Evolutionary conservation across 1,140 invertebrate species (phyloP).

Genomic region (Batillaria attramentaria): DNA sequence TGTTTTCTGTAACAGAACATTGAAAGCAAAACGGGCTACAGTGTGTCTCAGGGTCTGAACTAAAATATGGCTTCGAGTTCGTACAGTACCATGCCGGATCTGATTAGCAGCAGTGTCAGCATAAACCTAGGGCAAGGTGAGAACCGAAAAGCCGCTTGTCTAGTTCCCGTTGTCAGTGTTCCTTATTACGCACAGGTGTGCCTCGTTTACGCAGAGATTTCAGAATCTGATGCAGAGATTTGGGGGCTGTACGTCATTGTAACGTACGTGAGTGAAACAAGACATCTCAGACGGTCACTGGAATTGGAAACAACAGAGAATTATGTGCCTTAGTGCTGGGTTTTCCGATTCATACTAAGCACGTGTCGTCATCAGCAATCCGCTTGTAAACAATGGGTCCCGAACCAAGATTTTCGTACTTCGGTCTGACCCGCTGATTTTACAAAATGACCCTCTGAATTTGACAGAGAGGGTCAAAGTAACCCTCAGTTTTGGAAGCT

Average conservation of each 20-base stretch:
- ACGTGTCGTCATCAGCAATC: not conserved
- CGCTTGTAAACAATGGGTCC: not conserved
- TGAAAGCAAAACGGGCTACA: not conserved
- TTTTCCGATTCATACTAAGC: not conserved
- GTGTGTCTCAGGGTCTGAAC: not conserved
- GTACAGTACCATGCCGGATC: slow-evolving; percentile 54
- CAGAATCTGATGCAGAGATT: no score
- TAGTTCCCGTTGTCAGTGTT: not conserved
- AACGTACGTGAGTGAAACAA: not conserved
- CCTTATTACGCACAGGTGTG: not conserved
- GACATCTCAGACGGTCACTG: no score
- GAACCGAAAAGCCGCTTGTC: no score
- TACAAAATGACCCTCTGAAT: no score
- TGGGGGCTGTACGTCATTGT: no score
- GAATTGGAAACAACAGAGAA: no score
- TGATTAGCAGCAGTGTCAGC: slow-evolving; percentile 61
- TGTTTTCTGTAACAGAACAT: not conserved
- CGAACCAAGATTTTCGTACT: not conserved
- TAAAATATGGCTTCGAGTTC: not conserved
- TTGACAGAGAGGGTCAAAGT: no score
- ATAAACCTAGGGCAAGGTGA: slow-evolving; percentile 44
- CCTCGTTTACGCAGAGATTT: no score
- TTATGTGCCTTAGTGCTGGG: no score
- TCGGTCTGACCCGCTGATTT: no score
- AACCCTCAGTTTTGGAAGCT: no score